These are phyloP conservation scores for Mamestra configurata DNA, from an alignment of 1,140 invertebrate genomes.

Conservation along the genomic window DNA sequence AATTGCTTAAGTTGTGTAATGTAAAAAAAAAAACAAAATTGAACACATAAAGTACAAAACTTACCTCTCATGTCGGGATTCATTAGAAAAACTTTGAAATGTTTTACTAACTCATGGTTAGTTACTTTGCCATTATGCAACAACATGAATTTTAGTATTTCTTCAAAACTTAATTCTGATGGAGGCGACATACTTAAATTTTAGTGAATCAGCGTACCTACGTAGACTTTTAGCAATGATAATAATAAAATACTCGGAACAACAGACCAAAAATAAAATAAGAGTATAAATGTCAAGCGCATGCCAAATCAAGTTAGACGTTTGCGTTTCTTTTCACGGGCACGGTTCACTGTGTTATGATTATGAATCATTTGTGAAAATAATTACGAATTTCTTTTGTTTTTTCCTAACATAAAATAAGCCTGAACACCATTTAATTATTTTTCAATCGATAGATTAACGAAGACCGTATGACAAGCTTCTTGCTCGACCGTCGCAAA, in stretches of 20 bases:
- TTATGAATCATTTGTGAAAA: background rate
- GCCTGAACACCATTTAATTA: too few relatives aligned
- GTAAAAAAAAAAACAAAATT: background rate
- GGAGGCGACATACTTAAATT: slow-evolving; percentile 89
- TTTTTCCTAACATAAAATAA: too few relatives aligned
- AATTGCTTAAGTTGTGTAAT: background rate
- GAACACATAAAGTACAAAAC: slow-evolving; percentile 60
- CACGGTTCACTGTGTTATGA: background rate
- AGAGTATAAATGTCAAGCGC: background rate
- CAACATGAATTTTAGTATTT: slow-evolving; percentile 95
- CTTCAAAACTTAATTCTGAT: slow-evolving; percentile 93
- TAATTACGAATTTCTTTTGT: background rate
- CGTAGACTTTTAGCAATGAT: background rate
- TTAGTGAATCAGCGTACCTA: background rate
- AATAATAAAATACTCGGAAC: background rate
- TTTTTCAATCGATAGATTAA: too few relatives aligned
- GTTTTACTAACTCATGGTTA: slow-evolving; percentile 95
- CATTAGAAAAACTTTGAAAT: slow-evolving; percentile 95
- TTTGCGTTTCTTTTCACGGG: slow-evolving; percentile 6
- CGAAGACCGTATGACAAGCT: too few relatives aligned
- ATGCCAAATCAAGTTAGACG: background rate
- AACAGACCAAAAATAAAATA: background rate
- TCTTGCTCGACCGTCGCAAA: too few relatives aligned
- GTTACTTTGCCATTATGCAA: slow-evolving; percentile 94
- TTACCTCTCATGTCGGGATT: slow-evolving; percentile 93